Evolutionary conservation across 1,140 invertebrate species (phyloP).

Genomic region (Drosophila triauraria): DNA sequence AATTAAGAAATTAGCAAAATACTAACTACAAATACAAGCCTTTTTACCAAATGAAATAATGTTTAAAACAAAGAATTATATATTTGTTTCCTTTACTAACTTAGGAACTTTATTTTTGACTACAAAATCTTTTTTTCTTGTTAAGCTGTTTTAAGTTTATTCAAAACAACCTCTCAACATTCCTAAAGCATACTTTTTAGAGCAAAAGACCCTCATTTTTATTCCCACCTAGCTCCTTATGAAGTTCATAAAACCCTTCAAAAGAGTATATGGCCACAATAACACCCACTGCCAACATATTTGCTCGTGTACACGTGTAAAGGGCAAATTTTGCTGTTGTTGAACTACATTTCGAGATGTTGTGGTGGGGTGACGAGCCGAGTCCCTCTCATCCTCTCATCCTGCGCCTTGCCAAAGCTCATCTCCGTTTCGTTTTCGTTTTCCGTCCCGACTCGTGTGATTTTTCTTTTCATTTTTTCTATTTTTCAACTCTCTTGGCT

Average conservation of each 20-base stretch:
- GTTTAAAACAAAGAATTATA: too few species aligned
- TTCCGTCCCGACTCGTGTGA: conserved; percentile 18
- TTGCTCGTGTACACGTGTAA: conserved; percentile 47
- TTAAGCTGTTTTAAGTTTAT: too few species aligned
- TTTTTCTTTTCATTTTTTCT: conserved; percentile 20
- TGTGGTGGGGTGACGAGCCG: conserved; percentile 13
- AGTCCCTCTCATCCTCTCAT: conserved; percentile 23
- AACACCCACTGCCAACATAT: conserved; percentile 41
- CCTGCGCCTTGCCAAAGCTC: conserved; percentile 31
- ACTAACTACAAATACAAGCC: too few species aligned
- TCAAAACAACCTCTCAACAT: too few species aligned
- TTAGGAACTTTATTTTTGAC: too few species aligned
- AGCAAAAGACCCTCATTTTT: not conserved
- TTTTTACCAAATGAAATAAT: too few species aligned
- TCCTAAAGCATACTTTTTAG: not conserved
- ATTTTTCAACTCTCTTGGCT: conserved; percentile 69
- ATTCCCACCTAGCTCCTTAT: not conserved
- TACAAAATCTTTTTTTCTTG: too few species aligned
- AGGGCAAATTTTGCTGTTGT: conserved; percentile 49
- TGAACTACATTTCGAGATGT: conserved; percentile 67
- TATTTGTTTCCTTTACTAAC: too few species aligned
- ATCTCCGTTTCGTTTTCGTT: conserved; percentile 41
- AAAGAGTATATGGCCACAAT: conserved; percentile 26
- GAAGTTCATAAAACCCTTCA: not conserved
- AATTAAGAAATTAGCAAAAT: too few species aligned